Base-by-base conservation (phyloP, 2,888 invertebrate species). In the Sphaerophoria taeniata region DNA sequence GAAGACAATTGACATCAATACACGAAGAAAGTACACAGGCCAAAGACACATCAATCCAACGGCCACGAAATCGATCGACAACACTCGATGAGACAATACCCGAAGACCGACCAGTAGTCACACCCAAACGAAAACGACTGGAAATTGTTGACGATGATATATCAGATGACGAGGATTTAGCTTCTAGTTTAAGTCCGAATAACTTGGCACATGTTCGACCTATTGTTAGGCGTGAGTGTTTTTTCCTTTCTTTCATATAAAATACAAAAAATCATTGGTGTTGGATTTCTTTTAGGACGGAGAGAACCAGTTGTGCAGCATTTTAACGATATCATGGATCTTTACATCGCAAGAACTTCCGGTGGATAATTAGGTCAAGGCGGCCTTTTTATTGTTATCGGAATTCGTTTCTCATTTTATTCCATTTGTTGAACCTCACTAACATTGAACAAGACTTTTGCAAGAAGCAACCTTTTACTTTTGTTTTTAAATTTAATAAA, bases 131-230 rank as follows among this genome's bases (percentile, higher is more conserved):
- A 5, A 49, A 16, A 34, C 11, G 5, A 2, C 7, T 36, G 4
- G 6, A 53, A 24, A 12, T 16, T 6, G 34, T 51, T 9, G 67
- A 67, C 0, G 67, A 67, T 6, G 36, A 39, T n/a, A n/a, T n/a
- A n/a, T n/a, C n/a, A n/a, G 51, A 36, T 1, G 24, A 53, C 4
- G 67, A 67, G 0, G 36, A 47, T 7, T 9, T 43, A 3, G n/a
- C n/a, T n/a, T n/a, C n/a, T n/a, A n/a, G n/a, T n/a, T 67, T 67
- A n/a, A 53, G 39, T 53, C 67, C 67, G 39, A 53, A 24, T 31
- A 7, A 67, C 9, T 67, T 67, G 12, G 51, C 67, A 11, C 67
- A 53, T n/a, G 36, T 36, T 9, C 16, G 67, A 0, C 67, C 67
- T n/a, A 24, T 67, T 53, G 67, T 67, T 4, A 67, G 16, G 39